Conservation (phyloP, 2,113 vertebrate species). For the Spilogale gracilis region DNA sequence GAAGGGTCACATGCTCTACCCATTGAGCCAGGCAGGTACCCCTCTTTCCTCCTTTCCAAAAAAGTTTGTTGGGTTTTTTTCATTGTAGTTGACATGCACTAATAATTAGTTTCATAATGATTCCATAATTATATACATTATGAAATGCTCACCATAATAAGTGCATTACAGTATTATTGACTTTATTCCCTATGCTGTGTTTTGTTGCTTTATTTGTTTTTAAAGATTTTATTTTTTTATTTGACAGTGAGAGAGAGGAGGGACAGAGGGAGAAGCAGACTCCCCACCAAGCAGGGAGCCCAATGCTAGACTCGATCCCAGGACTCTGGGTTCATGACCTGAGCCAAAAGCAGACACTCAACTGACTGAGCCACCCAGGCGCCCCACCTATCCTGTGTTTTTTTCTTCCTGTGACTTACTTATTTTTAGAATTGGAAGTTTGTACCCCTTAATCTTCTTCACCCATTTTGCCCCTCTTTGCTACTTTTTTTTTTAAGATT, state of each 20-base stretch:
- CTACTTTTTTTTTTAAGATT: not conserved
- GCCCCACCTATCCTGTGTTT: no score
- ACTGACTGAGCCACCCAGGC: no score
- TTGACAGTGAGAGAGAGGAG: no score
- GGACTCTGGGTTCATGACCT: no score
- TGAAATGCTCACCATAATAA: not conserved
- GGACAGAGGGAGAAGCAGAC: no score
- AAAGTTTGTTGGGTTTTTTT: not conserved
- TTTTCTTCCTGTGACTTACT: not conserved
- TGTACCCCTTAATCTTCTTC: not conserved
- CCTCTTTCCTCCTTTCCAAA: not conserved
- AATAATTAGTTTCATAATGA: not conserved
- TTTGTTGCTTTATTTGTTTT: not conserved
- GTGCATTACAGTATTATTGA: not conserved
- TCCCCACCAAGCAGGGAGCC: no score
- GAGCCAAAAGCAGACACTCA: no score
- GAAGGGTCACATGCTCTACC: not conserved
- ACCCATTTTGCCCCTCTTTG: not conserved
- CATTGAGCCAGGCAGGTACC: not conserved
- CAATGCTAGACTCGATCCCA: no score
- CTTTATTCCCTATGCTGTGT: not conserved
- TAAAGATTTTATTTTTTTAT: no score
- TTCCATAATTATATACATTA: not conserved
- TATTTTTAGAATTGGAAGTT: not conserved
- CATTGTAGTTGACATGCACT: not conserved